Conservation (phyloP, 2,113 vertebrate genomes). For the Ictalurus furcatus region DNA sequence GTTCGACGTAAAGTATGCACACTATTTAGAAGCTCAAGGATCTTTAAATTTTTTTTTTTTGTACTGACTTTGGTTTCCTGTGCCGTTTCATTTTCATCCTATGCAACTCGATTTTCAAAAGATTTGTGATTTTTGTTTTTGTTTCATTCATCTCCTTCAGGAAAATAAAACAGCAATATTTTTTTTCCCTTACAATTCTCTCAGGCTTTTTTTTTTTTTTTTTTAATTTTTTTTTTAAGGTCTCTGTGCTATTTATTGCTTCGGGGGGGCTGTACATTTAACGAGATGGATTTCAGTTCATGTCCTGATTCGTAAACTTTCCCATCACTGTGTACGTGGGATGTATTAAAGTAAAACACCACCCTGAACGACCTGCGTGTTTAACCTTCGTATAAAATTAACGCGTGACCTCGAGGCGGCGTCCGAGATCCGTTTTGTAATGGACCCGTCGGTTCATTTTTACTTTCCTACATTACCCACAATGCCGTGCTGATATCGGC, state of each 20-base stretch:
- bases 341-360: not conserved
- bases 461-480: not conserved
- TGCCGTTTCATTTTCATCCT: slow-evolving; percentile 76
- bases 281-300: slow-evolving; percentile 42
- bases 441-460: not conserved
- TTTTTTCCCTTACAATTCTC: slow-evolving; percentile 79
- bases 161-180: slow-evolving; percentile 82
- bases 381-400: not conserved
- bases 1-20: slow-evolving; percentile 36
- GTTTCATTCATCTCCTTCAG: slow-evolving; percentile 74
- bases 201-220: slow-evolving; percentile 71
- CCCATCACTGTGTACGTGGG: not conserved
- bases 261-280: slow-evolving; percentile 60
- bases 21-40: slow-evolving; percentile 30
- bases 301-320: not conserved
- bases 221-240: not conserved
- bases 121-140: slow-evolving; percentile 68
- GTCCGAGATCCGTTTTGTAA: not conserved
- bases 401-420: not conserved
- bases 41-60: slow-evolving; percentile 8
- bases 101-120: slow-evolving; percentile 80
- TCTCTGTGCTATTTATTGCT: slow-evolving; percentile 81
- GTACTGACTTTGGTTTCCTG: slow-evolving; percentile 62
- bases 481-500: not conserved
- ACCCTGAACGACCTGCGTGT: not conserved